Evolutionary conservation across 2,797 vertebrate genomes (phyloP).

Genomic region (Pseudomugil gertrudae): DNA sequence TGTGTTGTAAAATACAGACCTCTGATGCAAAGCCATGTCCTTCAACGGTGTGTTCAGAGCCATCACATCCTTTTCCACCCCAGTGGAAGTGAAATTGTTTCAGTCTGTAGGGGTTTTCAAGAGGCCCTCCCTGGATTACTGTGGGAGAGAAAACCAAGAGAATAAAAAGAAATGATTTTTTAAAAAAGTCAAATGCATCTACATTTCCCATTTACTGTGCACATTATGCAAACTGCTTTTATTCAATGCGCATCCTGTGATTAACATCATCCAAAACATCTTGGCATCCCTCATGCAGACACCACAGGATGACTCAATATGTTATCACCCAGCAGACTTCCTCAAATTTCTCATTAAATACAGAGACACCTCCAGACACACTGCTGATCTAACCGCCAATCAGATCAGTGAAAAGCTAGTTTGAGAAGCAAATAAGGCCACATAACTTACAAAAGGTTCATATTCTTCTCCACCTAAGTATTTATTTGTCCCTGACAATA

Average conservation of each 20-base stretch:
- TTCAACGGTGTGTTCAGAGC: slow-evolving; percentile 92
- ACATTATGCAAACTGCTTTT: slow-evolving; percentile 27
- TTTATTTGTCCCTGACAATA: neutral
- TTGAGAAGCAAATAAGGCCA: slow-evolving; percentile 28
- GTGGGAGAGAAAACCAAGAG: slow-evolving; percentile 23
- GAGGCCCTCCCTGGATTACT: slow-evolving; percentile 91
- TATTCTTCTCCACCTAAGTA: neutral
- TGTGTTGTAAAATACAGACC: slow-evolving; percentile 74
- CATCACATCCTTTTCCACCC: slow-evolving; percentile 88
- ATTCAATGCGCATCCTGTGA: slow-evolving; percentile 12
- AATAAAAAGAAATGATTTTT: neutral
- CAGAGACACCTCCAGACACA: slow-evolving; percentile 12
- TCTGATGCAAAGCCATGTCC: slow-evolving; percentile 90
- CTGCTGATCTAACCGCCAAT: neutral
- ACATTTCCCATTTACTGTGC: neutral
- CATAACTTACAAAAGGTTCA: neutral
- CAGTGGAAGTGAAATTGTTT: slow-evolving; percentile 99
- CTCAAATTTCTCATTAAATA: slow-evolving; percentile 17
- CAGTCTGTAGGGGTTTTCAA: slow-evolving; percentile 89
- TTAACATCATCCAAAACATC: slow-evolving; percentile 23
- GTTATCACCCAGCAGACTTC: slow-evolving; percentile 25
- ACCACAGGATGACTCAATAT: slow-evolving; percentile 28
- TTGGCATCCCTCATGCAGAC: slow-evolving; percentile 4
- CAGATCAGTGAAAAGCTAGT: slow-evolving; percentile 15
- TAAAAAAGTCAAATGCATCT: neutral